phyloP scores from a whole-genome alignment of 2,797 vertebrate species.

The Anguilla pacifica region DNA sequence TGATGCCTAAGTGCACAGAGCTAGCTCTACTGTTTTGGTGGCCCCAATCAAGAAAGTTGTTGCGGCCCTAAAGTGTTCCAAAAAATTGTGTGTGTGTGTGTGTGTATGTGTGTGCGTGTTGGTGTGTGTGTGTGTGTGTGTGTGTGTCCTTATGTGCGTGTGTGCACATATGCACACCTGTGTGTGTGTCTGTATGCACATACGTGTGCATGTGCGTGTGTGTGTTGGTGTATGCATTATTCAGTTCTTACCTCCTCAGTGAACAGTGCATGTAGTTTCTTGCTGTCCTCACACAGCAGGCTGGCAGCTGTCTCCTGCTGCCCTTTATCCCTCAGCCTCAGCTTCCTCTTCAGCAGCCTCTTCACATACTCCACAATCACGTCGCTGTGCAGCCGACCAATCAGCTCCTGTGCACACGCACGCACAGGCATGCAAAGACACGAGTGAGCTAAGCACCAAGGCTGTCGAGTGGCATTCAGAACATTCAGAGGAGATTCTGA shows the following conservation, averaged over 20 bases:
- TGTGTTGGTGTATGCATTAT: neutral
- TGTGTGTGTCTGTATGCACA: neutral
- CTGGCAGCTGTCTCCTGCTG: constrained; percentile 74
- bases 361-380: constrained; percentile 77
- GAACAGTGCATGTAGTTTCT: constrained; percentile 71
- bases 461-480: neutral
- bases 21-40: neutral
- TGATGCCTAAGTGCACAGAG: neutral
- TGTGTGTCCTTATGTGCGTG: neutral
- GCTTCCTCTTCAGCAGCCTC: constrained; percentile 75
- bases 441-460: neutral
- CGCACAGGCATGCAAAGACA: neutral
- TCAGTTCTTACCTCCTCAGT: constrained; percentile 61
- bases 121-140: neutral
- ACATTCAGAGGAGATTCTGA: too few relatives aligned
- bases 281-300: constrained; percentile 63
- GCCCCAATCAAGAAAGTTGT: too few relatives aligned
- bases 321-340: constrained; percentile 64
- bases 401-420: constrained; percentile 64
- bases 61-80: too few relatives aligned
- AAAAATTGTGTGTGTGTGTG: too few relatives aligned
- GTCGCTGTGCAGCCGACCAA: constrained; percentile 70
- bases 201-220: neutral
- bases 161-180: too few relatives aligned
- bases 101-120: neutral